A percentile compares a stretch with the other conserved stretches of the same genome.
Evolutionary conservation across 2,888 invertebrate genomes (phyloP).

Genomic region (Stomorhina lunata): DNA sequence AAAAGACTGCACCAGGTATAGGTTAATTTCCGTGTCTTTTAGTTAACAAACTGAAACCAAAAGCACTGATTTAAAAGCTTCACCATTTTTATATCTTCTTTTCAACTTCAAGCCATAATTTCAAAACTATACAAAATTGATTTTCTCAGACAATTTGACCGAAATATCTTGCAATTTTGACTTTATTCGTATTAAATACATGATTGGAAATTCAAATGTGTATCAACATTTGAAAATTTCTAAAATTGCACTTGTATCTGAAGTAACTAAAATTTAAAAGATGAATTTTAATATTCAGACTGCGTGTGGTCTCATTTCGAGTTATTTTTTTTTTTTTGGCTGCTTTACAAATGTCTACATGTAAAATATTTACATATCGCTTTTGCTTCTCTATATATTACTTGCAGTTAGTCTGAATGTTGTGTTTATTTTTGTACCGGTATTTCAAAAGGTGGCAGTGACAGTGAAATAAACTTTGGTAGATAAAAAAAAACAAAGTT

Average conservation of each 20-base stretch:
- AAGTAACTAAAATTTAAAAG: constrained; percentile 70
- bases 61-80: not conserved
- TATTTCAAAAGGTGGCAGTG: constrained; percentile 48
- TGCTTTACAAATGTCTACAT: constrained; percentile 2
- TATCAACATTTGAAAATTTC: too few relatives aligned
- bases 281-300: constrained; percentile 77
- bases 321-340: constrained; percentile 22
- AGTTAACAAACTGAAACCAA: too few relatives aligned
- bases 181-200: not conserved
- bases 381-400: not conserved
- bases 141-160: constrained; percentile 71
- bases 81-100: not conserved
- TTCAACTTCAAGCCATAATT: too few relatives aligned
- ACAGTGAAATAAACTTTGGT: constrained; percentile 32
- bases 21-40: too few relatives aligned
- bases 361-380: not conserved
- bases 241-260: too few relatives aligned
- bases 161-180: constrained; percentile 69
- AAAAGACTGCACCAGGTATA: too few relatives aligned
- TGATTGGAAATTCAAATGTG: too few relatives aligned
- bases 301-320: constrained; percentile 72
- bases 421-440: constrained; percentile 14
- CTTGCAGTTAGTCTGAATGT: not conserved
- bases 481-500: not conserved
- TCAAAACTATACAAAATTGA: not conserved